These are phyloP conservation scores for Saturnia japonica DNA, from an alignment of 2,888 invertebrate species.

Conservation along the genomic window DNA sequence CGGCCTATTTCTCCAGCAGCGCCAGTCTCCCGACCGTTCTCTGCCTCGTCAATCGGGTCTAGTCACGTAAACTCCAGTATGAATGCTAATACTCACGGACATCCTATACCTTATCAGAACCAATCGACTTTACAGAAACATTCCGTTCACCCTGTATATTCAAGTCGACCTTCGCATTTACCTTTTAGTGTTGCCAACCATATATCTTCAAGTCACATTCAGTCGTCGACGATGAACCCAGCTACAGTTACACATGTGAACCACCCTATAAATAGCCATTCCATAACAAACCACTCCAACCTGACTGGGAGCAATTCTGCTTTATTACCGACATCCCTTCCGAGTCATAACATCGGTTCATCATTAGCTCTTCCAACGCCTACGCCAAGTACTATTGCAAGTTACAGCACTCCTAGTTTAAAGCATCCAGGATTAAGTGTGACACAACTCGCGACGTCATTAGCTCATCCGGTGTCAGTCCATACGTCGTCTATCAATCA, in stretches of 20 bases:
- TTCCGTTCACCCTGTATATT: conserved; percentile 71
- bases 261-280: conserved; percentile 67
- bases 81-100: conserved; percentile 73
- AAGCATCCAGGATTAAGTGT: conserved; percentile 64
- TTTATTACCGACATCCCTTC: conserved; percentile 53
- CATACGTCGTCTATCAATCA: conserved; percentile 57
- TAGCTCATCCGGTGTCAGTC: conserved; percentile 51
- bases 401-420: conserved; percentile 55
- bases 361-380: conserved; percentile 54
- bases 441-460: conserved; percentile 47
- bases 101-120: conserved; percentile 71
- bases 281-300: conserved; percentile 62
- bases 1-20: conserved; percentile 64
- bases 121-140: conserved; percentile 77
- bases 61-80: conserved; percentile 77
- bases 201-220: conserved; percentile 81
- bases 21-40: conserved; percentile 66
- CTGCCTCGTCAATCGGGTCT: conserved; percentile 74
- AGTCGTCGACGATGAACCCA: conserved; percentile 67
- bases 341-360: conserved; percentile 56
- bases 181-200: conserved; percentile 71
- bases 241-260: conserved; percentile 65
- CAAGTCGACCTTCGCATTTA: conserved; percentile 69
- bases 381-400: conserved; percentile 59
- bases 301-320: conserved; percentile 56